Percentiles rank a stretch among this genome's conserved stretches.
phyloP scores from a whole-genome alignment of 2,113 vertebrate genomes.

The Podarcis cretensis region DNA sequence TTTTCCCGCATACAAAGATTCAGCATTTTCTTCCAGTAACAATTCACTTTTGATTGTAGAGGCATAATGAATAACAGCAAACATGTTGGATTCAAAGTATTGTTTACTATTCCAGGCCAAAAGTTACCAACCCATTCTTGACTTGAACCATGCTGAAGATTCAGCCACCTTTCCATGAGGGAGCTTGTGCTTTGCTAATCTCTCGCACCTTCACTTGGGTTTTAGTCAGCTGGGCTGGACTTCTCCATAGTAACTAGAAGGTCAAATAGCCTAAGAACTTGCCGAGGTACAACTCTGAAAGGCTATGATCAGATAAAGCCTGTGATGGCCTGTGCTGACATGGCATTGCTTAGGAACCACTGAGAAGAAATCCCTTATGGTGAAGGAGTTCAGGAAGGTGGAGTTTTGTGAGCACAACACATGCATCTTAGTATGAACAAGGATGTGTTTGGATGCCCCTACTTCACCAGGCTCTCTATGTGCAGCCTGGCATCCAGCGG shows the following conservation, averaged over 20 bases:
- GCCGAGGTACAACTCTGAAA: background rate
- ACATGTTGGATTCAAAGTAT: background rate
- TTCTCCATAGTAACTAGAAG: background rate
- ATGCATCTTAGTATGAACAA: background rate
- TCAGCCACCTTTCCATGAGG: too few relatives aligned
- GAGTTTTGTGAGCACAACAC: background rate
- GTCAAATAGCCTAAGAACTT: background rate
- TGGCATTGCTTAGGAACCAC: background rate
- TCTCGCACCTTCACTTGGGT: background rate
- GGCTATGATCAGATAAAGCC: background rate
- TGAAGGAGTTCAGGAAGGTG: too few relatives aligned
- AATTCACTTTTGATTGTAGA: background rate
- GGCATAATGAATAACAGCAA: background rate
- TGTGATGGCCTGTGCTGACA: background rate
- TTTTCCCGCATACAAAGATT: background rate
- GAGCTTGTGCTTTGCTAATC: background rate
- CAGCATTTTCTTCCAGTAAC: background rate
- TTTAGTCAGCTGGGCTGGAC: background rate
- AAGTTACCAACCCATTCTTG: background rate
- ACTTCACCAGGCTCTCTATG: background rate
- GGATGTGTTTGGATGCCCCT: background rate
- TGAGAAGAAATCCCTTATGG: background rate
- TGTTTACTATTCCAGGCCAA: background rate
- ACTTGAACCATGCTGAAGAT: background rate
- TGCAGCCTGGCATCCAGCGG: background rate